Evolutionary conservation across 2,888 invertebrate genomes (phyloP), one percentile per base, ranked within the genome.

Genomic region (Philereme vetulata): DNA sequence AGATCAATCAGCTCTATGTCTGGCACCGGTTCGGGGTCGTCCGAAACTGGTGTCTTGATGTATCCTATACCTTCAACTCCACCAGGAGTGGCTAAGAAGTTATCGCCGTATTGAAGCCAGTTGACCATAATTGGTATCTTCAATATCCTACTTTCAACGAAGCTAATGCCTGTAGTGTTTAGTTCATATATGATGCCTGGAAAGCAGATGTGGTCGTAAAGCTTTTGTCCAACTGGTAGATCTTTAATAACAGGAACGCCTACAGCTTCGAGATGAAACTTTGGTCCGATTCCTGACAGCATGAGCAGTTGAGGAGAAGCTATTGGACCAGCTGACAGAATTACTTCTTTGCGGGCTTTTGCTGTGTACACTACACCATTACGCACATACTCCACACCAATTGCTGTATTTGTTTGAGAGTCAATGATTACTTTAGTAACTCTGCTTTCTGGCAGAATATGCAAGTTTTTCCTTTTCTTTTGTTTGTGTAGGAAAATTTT

Each of bases 281-380:
- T 84, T 0, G 94, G 94, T 3, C 94, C 94, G 9, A 94, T 77
- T 0, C 97, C 97, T 5, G 97, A 97, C 4, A 98, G 83, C 96
- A 98, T 97, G 7, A 98, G 92, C 3, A 98, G 81, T 82, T 98
- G 98, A 0, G 98, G 97, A 0, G 97, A 96, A 74, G 96, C 97
- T 66, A 98, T 95, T 1, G 97, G 94, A 0, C 98, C 98, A 2
- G 97, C 97, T 9, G 96, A 95, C 10, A 98, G 75, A 55, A 98
- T 96, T 0, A 98, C 95, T 87, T 97, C 97, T 78, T 95, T 96
- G 3, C 93, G 93, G 0, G 95, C 96, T 48, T 80, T 85, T 0
- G 94, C 94, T 7, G 84, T 87, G 63, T 85, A 84, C 36, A 77
- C 77, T 8, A 84, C 68, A 21, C 88, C 88, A 10, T 94, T 91